Evolutionary conservation across 2,113 vertebrate genomes (phyloP).

Genomic region (Heterotilapia buettikoferi): DNA sequence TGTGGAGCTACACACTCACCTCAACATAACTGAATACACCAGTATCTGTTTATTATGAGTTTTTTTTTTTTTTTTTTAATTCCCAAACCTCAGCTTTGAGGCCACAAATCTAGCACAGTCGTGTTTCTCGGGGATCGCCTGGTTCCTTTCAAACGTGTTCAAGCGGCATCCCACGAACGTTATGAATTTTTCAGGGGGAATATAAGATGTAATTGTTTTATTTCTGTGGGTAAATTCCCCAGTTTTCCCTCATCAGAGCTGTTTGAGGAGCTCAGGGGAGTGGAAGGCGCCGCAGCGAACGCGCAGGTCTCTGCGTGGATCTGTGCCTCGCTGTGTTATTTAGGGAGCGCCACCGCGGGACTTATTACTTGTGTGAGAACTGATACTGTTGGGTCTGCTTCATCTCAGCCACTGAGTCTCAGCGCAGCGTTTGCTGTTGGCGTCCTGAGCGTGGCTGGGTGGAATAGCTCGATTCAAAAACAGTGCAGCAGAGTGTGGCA

Average conservation of each 20-base stretch:
- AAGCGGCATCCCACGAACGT: neutral
- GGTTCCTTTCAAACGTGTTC: conserved; percentile 13
- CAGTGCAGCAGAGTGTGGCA: neutral
- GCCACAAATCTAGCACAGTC: conserved; percentile 46
- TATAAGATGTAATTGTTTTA: conserved; percentile 51
- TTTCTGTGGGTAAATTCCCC: conserved; percentile 58
- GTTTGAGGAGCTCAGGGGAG: conserved; percentile 42
- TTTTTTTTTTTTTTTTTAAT: neutral
- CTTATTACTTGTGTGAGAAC: conserved; percentile 37
- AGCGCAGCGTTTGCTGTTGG: neutral
- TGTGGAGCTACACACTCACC: conserved; percentile 20
- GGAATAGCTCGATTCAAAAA: neutral
- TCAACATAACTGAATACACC: neutral
- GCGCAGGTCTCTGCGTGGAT: neutral
- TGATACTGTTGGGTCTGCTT: conserved; percentile 17
- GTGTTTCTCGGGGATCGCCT: conserved; percentile 29
- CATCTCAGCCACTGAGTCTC: conserved; percentile 1
- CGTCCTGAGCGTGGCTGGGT: neutral
- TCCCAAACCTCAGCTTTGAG: conserved; percentile 10
- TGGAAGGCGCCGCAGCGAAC: neutral
- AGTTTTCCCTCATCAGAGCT: conserved; percentile 45
- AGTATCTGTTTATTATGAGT: neutral
- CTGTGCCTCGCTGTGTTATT: conserved; percentile 50
- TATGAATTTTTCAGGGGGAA: conserved; percentile 49
- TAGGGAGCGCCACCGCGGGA: conserved; percentile 30